Evolutionary conservation across 2,888 invertebrate species (phyloP).

Genomic region (Scelioninae gen. 2): DNA sequence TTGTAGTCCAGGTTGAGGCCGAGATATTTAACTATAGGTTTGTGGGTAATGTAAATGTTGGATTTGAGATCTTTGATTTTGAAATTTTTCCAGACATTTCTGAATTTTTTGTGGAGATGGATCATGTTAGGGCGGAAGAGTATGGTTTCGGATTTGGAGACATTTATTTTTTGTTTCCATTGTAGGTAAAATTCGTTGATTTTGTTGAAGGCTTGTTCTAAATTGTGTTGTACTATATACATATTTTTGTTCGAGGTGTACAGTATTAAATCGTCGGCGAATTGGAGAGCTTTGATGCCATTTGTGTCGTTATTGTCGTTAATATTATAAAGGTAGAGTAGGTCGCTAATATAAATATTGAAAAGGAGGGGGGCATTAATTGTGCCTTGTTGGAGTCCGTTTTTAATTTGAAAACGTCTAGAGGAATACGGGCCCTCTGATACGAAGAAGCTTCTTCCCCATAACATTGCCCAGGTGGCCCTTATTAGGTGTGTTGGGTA

Average conservation of each 20-base stretch:
- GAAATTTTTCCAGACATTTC: not conserved
- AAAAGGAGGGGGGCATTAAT: conserved; percentile 30
- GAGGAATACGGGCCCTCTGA: not conserved
- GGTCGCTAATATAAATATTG: conserved; percentile 27
- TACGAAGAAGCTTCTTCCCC: not conserved
- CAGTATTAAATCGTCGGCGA: conserved; percentile 6
- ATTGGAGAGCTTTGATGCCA: not conserved
- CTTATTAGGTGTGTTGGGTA: not conserved
- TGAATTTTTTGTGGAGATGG: not conserved
- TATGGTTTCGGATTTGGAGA: conserved; percentile 11
- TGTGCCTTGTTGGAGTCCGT: conserved; percentile 39
- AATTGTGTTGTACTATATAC: not conserved
- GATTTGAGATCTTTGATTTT: not conserved
- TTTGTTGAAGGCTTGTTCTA: not conserved
- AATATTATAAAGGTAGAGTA: conserved; percentile 8
- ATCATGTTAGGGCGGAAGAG: not conserved
- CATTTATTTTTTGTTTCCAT: conserved; percentile 14
- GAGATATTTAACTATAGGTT: conserved; percentile 44
- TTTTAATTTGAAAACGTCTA: not conserved
- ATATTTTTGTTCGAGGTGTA: not conserved
- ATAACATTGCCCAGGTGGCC: not conserved
- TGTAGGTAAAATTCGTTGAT: conserved; percentile 1
- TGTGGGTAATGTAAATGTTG: conserved; percentile 36
- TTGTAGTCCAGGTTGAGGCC: conserved; percentile 46
- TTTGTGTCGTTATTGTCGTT: conserved; percentile 1